Base-by-base conservation (phyloP, 2,888 invertebrate genomes). In the Phytoseiulus persimilis region DNA sequence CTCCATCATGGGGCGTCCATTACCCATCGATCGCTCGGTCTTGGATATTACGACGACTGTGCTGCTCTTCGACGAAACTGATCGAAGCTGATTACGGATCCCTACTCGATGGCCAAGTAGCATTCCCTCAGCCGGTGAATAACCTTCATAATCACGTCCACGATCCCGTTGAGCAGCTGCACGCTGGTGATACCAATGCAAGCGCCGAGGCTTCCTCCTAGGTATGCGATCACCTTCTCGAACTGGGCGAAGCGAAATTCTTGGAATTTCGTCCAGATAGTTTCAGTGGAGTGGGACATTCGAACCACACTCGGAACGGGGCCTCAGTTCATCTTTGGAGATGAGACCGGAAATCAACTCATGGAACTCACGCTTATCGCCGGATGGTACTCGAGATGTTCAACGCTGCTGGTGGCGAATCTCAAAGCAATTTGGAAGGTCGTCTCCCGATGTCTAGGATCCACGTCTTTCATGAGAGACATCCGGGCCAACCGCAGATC, bases 391-490 rank as follows among this genome's bases (percentile, higher is more conserved):
- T 87, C 33, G 39, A 87, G 87, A 32, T 87, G 87, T 18, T 87
- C 87, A 14, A 87, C 87, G 39, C 87, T 31, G 87, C 33, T 87
- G 31, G 87, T 87, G 33, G 87, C 87, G 45, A 87, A 87, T 45
- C 87, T 87, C 6, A 87, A 31, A 11, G 39, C 45, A 39, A 87
- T 33, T 14, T 87, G 39, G 33, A 87, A 87, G 18, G 87, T 0
- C 32, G 45, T 32, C 32, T 87, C 87, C 0, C 87, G 32, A 39
- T 32, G 32, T 14, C 33, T 28, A 0, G 87, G 32, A n/a, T 33
- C 6, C 6, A 87, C 32, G 6, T 87, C 87, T 33, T 33, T n/a
- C 87, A 87, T 87, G 9, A 28, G 31, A 0, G 87, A 87, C 33
- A 87, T 87, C 28, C 87, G 32, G 0, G 87, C 87, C 39, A 87